A percentile compares a stretch with the other conserved stretches of the same genome.
phyloP scores from a whole-genome alignment of 2,888 invertebrate genomes.

The Drosophila macrospina region DNA sequence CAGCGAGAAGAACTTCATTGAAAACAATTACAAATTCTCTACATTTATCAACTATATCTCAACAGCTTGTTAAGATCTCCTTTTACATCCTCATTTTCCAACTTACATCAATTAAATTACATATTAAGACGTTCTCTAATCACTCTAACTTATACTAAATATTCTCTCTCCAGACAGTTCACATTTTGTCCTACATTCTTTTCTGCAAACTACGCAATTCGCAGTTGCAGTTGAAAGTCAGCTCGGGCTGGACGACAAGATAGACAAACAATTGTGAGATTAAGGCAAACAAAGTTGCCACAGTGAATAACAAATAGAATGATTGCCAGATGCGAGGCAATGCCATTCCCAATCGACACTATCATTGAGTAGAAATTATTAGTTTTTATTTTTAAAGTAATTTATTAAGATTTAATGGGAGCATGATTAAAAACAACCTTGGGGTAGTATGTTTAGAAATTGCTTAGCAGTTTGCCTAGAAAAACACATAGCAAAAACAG shows the following conservation, averaged over 20 bases:
- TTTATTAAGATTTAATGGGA: slow-evolving; percentile 63
- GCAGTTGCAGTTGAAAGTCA: slow-evolving; percentile 26
- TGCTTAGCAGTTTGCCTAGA: slow-evolving; percentile 32
- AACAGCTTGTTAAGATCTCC: too few species aligned
- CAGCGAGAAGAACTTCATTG: too few species aligned
- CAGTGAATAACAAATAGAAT: slow-evolving; percentile 40
- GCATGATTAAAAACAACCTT: slow-evolving; percentile 74
- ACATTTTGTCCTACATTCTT: slow-evolving; percentile 37
- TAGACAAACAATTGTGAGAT: slow-evolving; percentile 44
- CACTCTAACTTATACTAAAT: not conserved
- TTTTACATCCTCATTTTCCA: too few species aligned
- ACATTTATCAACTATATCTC: too few species aligned
- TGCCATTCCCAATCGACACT: slow-evolving; percentile 42
- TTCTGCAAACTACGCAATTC: slow-evolving; percentile 55
- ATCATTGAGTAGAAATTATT: slow-evolving; percentile 34
- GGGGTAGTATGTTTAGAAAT: slow-evolving; percentile 21
- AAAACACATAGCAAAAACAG: slow-evolving; percentile 16
- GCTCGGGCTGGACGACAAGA: slow-evolving; percentile 11
- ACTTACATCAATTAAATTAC: too few species aligned
- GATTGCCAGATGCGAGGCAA: slow-evolving; percentile 38
- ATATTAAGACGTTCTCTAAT: not conserved
- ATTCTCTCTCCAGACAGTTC: slow-evolving; percentile 8
- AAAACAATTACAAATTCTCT: too few species aligned
- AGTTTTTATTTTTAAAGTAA: slow-evolving; percentile 27
- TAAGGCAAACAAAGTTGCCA: slow-evolving; percentile 56